Evolutionary conservation across 2,888 invertebrate species (phyloP).

Genomic region (Drosophila subsilvestris): DNA sequence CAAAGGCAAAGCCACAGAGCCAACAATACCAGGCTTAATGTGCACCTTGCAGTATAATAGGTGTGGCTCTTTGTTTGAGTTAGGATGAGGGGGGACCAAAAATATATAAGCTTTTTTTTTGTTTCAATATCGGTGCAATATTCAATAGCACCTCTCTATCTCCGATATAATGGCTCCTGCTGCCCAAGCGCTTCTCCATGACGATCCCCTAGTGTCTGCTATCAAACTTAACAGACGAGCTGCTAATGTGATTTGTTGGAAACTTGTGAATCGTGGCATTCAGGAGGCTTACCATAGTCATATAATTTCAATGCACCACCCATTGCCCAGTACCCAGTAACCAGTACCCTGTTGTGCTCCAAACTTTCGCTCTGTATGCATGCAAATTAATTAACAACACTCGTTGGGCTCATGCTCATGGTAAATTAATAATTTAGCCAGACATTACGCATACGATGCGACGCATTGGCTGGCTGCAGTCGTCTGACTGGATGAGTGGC

Average conservation of each 20-base stretch:
- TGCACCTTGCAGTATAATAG: slow-evolving; percentile 27
- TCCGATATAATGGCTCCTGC: not conserved
- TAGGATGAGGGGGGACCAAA: not conserved
- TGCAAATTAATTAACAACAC: slow-evolving; percentile 71
- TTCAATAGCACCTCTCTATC: not conserved
- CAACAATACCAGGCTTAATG: slow-evolving; percentile 17
- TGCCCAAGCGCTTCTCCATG: slow-evolving; percentile 11
- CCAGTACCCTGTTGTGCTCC: not conserved
- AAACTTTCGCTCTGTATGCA: slow-evolving; percentile 20
- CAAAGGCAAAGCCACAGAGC: slow-evolving; percentile 20
- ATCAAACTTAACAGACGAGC: slow-evolving; percentile 3
- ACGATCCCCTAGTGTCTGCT: slow-evolving; percentile 18
- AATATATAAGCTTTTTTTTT: too few species aligned
- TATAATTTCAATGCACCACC: slow-evolving; percentile 17
- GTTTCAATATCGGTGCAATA: too few species aligned
- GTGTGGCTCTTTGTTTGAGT: not conserved
- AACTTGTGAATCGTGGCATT: slow-evolving; percentile 54
- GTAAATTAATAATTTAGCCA: slow-evolving; percentile 69
- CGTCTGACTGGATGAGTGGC: slow-evolving; percentile 38
- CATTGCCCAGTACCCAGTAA: not conserved
- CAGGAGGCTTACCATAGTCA: slow-evolving; percentile 51
- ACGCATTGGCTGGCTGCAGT: not conserved
- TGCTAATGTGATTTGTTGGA: slow-evolving; percentile 65
- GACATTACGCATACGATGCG: slow-evolving; percentile 62
- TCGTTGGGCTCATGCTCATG: slow-evolving; percentile 36